Evolutionary conservation across 1,140 invertebrate species (phyloP).

Genomic region (Listronotus oregonensis): DNA sequence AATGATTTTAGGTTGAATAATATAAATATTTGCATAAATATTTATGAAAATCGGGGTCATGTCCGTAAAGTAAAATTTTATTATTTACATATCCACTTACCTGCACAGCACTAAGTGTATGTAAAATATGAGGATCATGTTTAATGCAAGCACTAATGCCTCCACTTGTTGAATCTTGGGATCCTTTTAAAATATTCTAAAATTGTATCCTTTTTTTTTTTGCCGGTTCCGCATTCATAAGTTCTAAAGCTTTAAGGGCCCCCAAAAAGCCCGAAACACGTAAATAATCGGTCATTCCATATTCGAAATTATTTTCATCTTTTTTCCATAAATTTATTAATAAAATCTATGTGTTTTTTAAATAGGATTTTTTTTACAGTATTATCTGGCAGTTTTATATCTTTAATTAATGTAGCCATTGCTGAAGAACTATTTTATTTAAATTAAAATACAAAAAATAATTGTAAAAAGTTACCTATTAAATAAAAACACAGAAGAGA

Average conservation of each 20-base stretch:
- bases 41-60: no score
- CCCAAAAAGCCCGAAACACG: conserved; percentile 99
- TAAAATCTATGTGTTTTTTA: conserved; percentile 88
- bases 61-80: no score
- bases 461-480: no score
- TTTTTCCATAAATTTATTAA: conserved; percentile 83
- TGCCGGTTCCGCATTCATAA: conserved; percentile 80
- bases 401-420: conserved; percentile 60
- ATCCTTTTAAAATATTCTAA: conserved; percentile 86
- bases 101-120: conserved; percentile 93
- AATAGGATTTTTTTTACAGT: conserved; percentile 68
- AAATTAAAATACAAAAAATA: no score
- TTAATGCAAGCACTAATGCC: conserved; percentile 87
- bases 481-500: no score
- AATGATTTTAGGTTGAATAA: no score
- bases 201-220: conserved; percentile 79
- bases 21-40: no score
- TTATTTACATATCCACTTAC: background rate
- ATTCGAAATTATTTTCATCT: conserved; percentile 88
- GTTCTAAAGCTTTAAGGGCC: conserved; percentile 89
- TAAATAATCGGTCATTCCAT: conserved; percentile 89
- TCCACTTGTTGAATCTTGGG: conserved; percentile 84
- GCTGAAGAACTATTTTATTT: background rate
- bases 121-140: conserved; percentile 96
- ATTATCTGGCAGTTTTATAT: conserved; percentile 59